A percentile compares a stretch with the other conserved stretches of the same genome.
Conservation (phyloP, 2,113 vertebrate species). For the Bos indicus region DNA sequence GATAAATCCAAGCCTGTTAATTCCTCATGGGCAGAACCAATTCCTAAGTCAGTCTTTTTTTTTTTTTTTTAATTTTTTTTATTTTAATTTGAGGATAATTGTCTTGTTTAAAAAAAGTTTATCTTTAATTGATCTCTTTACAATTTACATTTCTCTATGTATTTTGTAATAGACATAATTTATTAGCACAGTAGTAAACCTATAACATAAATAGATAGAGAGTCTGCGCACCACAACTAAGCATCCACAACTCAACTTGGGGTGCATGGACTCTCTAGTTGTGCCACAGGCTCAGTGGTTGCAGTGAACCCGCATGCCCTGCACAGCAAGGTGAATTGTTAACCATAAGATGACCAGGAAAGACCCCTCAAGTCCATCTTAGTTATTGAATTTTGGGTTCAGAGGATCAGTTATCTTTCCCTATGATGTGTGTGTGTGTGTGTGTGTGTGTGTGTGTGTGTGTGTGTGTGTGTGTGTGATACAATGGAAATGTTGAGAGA, state of each 20-base stretch:
- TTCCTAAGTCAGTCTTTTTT: background rate
- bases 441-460: no score
- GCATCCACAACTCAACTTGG: no score
- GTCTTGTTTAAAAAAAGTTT: background rate
- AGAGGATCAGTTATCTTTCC: background rate
- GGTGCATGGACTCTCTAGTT: no score
- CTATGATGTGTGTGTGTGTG: background rate
- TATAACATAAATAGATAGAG: background rate
- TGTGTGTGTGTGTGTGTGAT: background rate
- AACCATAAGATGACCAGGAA: no score
- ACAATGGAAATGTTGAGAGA: background rate
- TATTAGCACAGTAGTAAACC: background rate
- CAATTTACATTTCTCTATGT: background rate
- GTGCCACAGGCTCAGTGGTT: no score
- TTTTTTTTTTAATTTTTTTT: no score
- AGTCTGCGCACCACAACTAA: fast-evolving
- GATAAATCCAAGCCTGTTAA: background rate
- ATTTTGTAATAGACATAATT: background rate
- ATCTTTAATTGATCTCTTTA: background rate
- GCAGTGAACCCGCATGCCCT: no score
- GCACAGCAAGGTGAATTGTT: no score
- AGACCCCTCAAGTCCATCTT: background rate
- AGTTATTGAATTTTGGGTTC: background rate
- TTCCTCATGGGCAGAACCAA: background rate
- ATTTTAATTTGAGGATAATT: no score